phyloP scores from a whole-genome alignment of 2,888 invertebrate genomes.

The Caenorhabditis panamensis region DNA sequence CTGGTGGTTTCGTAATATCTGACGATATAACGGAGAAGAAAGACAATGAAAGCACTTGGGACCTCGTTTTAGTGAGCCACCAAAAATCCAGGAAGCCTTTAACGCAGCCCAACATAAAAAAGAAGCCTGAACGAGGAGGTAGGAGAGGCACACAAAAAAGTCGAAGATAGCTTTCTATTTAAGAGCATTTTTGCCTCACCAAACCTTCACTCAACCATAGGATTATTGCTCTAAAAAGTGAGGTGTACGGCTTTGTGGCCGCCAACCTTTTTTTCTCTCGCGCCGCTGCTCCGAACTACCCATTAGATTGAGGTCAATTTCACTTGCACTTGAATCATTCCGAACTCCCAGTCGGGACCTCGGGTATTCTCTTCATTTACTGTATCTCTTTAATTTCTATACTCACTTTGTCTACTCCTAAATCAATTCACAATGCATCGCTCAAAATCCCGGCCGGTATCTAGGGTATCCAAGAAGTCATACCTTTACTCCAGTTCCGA shows the following conservation, averaged over 20 bases:
- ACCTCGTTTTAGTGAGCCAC: constrained; percentile 52
- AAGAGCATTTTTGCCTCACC: constrained; percentile 63
- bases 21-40: constrained; percentile 28
- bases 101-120: constrained; percentile 54
- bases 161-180: constrained; percentile 66
- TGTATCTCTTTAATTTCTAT: neutral
- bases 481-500: constrained; percentile 61
- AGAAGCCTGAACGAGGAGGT: constrained; percentile 52
- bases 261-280: constrained; percentile 53
- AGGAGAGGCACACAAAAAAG: constrained; percentile 55
- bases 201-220: constrained; percentile 64
- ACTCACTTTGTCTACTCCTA: neutral
- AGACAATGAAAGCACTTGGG: constrained; percentile 56
- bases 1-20: constrained; percentile 47
- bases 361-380: neutral
- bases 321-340: constrained; percentile 53
- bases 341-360: constrained; percentile 21
- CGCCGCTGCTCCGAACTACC: constrained; percentile 50
- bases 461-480: constrained; percentile 51
- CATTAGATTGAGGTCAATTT: constrained; percentile 53
- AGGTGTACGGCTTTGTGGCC: constrained; percentile 55
- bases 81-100: constrained; percentile 60
- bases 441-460: constrained; percentile 57
- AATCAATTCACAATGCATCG: constrained; percentile 39
- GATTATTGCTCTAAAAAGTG: constrained; percentile 64